Evolutionary conservation across 2,888 invertebrate genomes (phyloP).

Genomic region (Pecten maximus): DNA sequence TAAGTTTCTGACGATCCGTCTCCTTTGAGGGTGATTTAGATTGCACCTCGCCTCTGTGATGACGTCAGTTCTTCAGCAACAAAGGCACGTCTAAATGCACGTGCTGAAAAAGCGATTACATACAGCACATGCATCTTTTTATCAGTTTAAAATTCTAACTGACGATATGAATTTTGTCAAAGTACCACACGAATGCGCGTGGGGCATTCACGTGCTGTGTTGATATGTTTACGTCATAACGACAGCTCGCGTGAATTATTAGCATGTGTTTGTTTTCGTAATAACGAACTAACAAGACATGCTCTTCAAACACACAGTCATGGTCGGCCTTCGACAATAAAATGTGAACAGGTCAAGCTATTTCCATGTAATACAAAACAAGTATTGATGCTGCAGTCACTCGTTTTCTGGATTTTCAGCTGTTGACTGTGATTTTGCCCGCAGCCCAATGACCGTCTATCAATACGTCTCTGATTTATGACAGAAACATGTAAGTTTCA

Average conservation of each 20-base stretch:
- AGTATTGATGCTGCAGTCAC: no score
- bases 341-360: no score
- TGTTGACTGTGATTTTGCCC: no score
- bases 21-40: background rate
- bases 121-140: background rate
- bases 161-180: background rate
- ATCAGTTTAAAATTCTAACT: background rate
- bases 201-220: background rate
- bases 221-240: background rate
- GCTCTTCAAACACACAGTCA: background rate
- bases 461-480: no score
- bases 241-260: background rate
- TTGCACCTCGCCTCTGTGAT: background rate
- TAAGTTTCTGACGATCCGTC: background rate
- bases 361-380: no score
- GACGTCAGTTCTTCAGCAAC: background rate
- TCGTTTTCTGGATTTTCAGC: no score
- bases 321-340: no score
- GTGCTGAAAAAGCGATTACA: background rate
- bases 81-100: background rate
- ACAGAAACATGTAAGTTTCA: no score
- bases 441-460: no score
- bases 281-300: no score
- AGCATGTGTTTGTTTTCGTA: no score
- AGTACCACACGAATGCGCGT: no score